Evolutionary conservation across 2,797 vertebrate species (phyloP), one percentile per base, ranked within the genome.

Genomic region (Hylomyscus alleni): DNA sequence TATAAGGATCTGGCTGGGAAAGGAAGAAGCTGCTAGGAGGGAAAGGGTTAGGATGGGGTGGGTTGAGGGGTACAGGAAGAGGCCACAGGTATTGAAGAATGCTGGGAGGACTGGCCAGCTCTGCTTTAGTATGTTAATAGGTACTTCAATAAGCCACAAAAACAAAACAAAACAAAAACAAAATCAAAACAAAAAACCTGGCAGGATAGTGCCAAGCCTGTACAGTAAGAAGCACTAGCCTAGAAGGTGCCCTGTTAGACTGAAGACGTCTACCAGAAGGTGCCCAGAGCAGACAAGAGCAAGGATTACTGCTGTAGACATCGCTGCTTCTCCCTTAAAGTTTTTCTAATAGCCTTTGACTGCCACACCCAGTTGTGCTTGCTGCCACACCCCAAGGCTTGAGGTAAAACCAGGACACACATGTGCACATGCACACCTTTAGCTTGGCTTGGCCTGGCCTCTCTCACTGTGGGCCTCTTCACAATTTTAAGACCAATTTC

Each of bases 381-480:
- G 73, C 77, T 73, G 54, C 52, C 76, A 60, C 5, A 2, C 73
- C 76, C 24, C 7, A 44, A 26, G 73, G 60, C 56, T 89, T 17
- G 19, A 75, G 62, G 75, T 89, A 26, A 94, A 97, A 83, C 40
- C 62, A 95, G 75, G 91, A 77, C 56, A 80, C 40, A 37, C 0
- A 56, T 14, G 52, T 20, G 24, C 22, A 58, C 17, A 34, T 34
- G 54, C 50, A 80, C 52, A 24, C 37, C 11, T 44, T 34, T 69
- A 20, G 34, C 44, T 47, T 47, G 54, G 20, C 37, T 86, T 34
- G 8, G 12, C n/a, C n/a, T n/a, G n/a, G n/a, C 47, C 52, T 94
- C 65, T 75, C 50, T 82, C 5, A 3, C 22, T 6, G 24, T 47
- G 60, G n/a, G 37, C 44, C 50, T 93, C 50, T 91, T 81, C 1